Conservation (phyloP, 2,888 invertebrate genomes). For the Drosophila koepferae region DNA sequence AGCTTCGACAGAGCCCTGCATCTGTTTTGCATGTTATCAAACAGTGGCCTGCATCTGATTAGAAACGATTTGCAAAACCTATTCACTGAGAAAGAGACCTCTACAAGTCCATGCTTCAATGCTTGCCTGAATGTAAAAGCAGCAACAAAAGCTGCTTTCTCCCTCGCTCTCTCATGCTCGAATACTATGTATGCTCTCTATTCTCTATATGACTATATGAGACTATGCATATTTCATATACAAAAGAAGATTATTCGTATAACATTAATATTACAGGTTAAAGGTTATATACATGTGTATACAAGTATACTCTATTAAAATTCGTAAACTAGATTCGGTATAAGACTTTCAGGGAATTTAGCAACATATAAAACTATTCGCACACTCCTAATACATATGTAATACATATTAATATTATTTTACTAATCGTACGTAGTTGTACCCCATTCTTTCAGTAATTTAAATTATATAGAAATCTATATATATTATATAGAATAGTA, state of each 20-base stretch:
- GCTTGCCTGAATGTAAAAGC: neutral
- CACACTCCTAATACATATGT: neutral
- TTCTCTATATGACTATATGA: neutral
- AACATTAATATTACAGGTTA: neutral
- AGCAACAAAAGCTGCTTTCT: neutral
- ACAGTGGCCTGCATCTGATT: constrained; percentile 30
- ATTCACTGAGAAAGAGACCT: neutral
- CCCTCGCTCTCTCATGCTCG: neutral
- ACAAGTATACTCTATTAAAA: too few species aligned
- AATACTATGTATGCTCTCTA: too few species aligned
- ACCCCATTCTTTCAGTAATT: neutral
- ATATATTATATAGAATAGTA: neutral
- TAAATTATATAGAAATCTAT: neutral
- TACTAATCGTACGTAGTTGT: neutral
- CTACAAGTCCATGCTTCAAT: too few species aligned
- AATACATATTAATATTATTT: neutral
- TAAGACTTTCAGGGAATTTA: neutral
- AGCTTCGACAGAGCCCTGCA: constrained; percentile 28
- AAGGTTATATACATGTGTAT: too few species aligned
- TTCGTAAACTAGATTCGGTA: neutral
- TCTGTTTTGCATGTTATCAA: constrained; percentile 55
- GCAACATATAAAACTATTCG: neutral
- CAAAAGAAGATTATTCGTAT: neutral
- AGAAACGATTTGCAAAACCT: constrained; percentile 9
- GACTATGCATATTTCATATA: too few species aligned